A percentile compares a stretch with the other conserved stretches of the same genome.
Conservation (phyloP, 2,797 vertebrate genomes). For the Lagorchestes hirsutus region DNA sequence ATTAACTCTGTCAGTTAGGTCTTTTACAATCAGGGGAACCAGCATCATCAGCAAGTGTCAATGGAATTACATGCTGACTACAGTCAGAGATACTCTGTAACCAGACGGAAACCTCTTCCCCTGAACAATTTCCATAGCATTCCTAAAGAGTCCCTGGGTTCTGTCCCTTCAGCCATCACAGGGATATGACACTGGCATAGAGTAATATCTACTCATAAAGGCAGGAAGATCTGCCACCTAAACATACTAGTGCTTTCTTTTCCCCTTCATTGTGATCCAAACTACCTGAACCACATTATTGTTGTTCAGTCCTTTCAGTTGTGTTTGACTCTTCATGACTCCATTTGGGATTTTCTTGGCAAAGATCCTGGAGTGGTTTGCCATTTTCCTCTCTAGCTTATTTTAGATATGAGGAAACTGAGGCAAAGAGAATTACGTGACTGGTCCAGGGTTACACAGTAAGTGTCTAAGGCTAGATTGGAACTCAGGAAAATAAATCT, state of each 20-base stretch:
- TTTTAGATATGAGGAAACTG: neutral
- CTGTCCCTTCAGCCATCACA: neutral
- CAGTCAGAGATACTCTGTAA: neutral
- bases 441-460: neutral
- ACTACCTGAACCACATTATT: neutral
- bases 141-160: neutral
- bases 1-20: constrained; percentile 63
- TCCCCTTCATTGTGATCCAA: neutral
- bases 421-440: neutral
- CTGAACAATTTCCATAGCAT: neutral
- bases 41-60: constrained; percentile 14
- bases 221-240: neutral
- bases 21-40: constrained; percentile 60
- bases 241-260: constrained; percentile 53
- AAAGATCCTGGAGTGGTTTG: neutral
- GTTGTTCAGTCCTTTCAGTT: neutral
- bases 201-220: neutral
- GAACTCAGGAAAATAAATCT: neutral
- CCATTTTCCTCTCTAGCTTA: neutral
- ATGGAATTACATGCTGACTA: constrained; percentile 9
- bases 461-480: neutral
- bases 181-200: constrained; percentile 51
- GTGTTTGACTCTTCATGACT: no score
- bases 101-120: constrained; percentile 12
- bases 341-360: neutral